Percentiles rank a stretch among this genome's conserved stretches.
These are phyloP conservation scores for Ganaspis sp. DNA, from an alignment of 1,140 invertebrate species.

Conservation along the genomic window DNA sequence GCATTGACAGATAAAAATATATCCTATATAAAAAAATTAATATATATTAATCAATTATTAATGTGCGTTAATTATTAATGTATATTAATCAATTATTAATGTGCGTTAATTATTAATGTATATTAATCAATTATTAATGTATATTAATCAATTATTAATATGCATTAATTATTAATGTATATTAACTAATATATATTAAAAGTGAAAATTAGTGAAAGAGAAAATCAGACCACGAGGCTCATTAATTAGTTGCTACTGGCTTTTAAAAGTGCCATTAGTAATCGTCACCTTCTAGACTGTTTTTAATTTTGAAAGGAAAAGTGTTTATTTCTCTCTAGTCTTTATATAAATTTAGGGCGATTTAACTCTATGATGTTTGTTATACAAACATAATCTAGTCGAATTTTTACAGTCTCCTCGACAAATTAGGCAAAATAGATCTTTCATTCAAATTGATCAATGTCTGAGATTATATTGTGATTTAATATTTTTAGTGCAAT, in stretches of 20 bases:
- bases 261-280: conserved; percentile 18
- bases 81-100: no score
- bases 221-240: conserved; percentile 10
- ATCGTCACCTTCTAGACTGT: background rate
- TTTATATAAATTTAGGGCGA: conserved; percentile 30
- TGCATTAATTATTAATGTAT: no score
- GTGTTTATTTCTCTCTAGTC: conserved; percentile 25
- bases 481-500: conserved; percentile 63
- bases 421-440: conserved; percentile 32
- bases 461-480: conserved; percentile 43
- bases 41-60: no score
- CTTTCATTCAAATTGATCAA: conserved; percentile 36
- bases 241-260: conserved; percentile 20
- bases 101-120: no score
- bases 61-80: no score
- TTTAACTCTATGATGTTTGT: conserved; percentile 45
- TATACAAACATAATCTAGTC: conserved; percentile 56
- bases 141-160: no score
- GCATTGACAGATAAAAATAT: background rate
- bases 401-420: conserved; percentile 39
- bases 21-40: no score
- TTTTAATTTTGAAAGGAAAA: no score
- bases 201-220: background rate
- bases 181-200: background rate
- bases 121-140: no score